These are phyloP conservation scores for Spatula clypeata DNA, from an alignment of 2,797 vertebrate genomes.

Conservation along the genomic window DNA sequence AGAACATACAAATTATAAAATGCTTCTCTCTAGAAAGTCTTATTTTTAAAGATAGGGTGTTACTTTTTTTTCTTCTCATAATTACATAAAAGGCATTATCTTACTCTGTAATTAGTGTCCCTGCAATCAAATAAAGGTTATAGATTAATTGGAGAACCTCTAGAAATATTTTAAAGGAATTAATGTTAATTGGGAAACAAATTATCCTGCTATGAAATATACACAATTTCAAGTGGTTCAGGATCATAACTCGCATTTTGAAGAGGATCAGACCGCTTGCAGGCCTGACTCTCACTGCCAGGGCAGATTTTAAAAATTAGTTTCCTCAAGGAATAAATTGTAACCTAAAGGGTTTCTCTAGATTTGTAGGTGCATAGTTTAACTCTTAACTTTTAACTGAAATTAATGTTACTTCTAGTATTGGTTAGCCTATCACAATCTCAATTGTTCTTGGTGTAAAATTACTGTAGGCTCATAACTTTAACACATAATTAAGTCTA, in stretches of 20 bases:
- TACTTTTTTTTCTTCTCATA: too few relatives aligned
- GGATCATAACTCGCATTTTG: not conserved
- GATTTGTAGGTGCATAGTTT: not conserved
- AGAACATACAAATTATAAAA: not conserved
- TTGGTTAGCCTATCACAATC: not conserved
- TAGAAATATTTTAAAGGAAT: conserved; percentile 58
- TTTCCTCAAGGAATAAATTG: not conserved
- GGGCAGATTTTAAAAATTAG: not conserved
- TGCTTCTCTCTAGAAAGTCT: not conserved
- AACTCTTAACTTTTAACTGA: not conserved
- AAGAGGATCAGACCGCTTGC: not conserved
- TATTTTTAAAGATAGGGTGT: not conserved
- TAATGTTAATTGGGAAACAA: conserved; percentile 36
- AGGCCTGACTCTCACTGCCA: not conserved
- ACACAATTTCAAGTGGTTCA: not conserved
- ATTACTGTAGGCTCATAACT: conserved; percentile 6
- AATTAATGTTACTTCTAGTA: rapidly evolving
- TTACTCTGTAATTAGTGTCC: not conserved
- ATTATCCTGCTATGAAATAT: conserved; percentile 25
- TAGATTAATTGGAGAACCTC: conserved; percentile 39
- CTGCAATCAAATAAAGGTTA: conserved; percentile 39
- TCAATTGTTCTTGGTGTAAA: not conserved
- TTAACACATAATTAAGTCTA: conserved; percentile 20
- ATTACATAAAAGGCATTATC: not conserved
- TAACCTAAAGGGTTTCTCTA: not conserved